Evolutionary conservation across 1,140 invertebrate species (phyloP), one percentile per base, ranked within the genome.

Genomic region (Neotoxoptera formosana): DNA sequence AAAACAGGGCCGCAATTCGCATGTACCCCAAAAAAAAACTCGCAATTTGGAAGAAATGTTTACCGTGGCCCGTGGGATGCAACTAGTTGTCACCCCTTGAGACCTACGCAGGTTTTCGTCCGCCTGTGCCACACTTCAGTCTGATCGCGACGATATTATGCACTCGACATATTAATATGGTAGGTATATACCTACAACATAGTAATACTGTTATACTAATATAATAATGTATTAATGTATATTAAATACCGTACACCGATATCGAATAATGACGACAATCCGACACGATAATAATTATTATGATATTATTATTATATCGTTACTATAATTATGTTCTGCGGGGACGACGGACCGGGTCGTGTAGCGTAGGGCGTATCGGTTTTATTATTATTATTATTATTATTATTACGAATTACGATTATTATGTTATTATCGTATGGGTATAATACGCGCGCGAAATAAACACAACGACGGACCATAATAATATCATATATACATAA

Each of bases 361-460:
- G 60, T 76, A n/a, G n/a, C 30, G 60, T 76, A n/a, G 30, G 60
- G 60, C 60, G 60, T 76, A 76, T 76, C 30, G 60, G 30, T 76
- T 17, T 76, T 34, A n/a, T 76, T 76, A 76, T 76, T 76, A 67
- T 56, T 56, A 56, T 53, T 53, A 53, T 60, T 60, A 17, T 67
- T 67, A 67, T 30, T 67, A 76, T 76, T 76, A 34, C 60, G 60
- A 34, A 76, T 76, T 76, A 76, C n/a, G 60, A 76, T 76, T 76
- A 76, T 76, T 76, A 76, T 76, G 60, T 76, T 76, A 76, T 76
- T 76, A 76, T 76, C 60, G n/a, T 76, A n/a, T 67, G 60, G 60
- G 30, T 67, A 67, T 67, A 30, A 67, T 67, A 14, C 45, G 36
- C 83, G 23, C 9, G 36, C 23, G 23, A 86, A 86, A 86, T 41